A percentile compares a stretch with the other conserved stretches of the same genome.
phyloP scores from a whole-genome alignment of 2,888 invertebrate species.

The Andrena marginata region DNA sequence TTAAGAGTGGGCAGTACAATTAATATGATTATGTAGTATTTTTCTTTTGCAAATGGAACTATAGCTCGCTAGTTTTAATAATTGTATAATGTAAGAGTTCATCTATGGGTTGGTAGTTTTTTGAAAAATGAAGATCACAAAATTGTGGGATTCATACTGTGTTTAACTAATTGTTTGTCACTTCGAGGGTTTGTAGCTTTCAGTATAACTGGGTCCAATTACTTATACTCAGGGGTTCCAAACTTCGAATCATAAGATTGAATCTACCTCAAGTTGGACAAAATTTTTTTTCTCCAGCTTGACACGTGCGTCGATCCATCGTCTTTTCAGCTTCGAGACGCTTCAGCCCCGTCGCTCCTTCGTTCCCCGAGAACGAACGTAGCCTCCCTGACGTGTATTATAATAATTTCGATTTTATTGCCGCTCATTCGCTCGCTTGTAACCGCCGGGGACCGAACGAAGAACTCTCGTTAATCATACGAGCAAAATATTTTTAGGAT shows the following conservation, averaged over 20 bases:
- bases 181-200: neutral
- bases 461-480: conserved; percentile 78
- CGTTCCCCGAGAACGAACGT: conserved; percentile 4
- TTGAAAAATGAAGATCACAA: too few species aligned
- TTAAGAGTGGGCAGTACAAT: too few species aligned
- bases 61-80: too few species aligned
- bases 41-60: too few species aligned
- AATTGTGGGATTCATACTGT: too few species aligned
- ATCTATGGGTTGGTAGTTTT: too few species aligned
- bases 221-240: neutral
- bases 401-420: conserved; percentile 67
- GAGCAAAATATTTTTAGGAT: conserved; percentile 73
- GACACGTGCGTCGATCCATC: conserved; percentile 14
- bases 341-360: neutral
- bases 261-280: neutral
- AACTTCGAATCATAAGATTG: neutral
- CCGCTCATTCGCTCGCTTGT: conserved; percentile 35
- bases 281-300: neutral
- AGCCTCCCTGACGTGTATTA: conserved; percentile 20
- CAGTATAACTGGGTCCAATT: neutral
- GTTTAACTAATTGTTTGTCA: too few species aligned
- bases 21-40: too few species aligned
- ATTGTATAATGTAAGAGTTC: too few species aligned
- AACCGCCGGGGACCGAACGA: conserved; percentile 47
- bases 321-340: conserved; percentile 3